A percentile compares a stretch with the other conserved stretches of the same genome.
Conservation (phyloP, 2,888 invertebrate genomes). For the Aphodius sticticus region DNA sequence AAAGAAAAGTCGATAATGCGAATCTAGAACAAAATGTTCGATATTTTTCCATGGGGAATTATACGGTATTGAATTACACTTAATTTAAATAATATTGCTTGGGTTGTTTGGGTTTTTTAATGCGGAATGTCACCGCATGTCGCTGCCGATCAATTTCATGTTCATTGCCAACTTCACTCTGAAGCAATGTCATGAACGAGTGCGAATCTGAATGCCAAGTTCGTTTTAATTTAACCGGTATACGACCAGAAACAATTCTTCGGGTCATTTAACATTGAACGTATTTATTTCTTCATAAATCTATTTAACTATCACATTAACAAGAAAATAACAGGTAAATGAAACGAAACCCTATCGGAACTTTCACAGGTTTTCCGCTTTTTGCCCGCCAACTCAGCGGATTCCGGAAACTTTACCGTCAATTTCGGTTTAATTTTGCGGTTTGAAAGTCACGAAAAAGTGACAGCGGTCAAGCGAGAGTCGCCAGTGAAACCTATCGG, state of each 20-base stretch:
- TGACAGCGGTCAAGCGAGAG: not conserved
- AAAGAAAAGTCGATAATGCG: not conserved
- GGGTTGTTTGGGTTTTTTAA: not conserved
- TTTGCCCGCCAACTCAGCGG: not conserved
- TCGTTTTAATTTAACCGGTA: not conserved
- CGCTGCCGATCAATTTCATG: not conserved
- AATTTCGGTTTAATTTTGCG: not conserved
- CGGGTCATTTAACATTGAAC: not conserved
- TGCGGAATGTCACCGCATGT: not conserved
- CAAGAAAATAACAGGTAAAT: not conserved
- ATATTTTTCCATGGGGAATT: not conserved
- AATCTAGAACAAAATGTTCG: not conserved
- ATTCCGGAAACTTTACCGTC: not conserved
- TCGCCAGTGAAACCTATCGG: not conserved
- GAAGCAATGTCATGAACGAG: not conserved
- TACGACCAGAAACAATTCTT: not conserved
- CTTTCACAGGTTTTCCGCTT: not conserved
- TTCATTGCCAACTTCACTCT: not conserved
- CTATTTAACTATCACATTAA: not conserved
- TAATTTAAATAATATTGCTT: not conserved
- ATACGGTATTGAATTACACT: not conserved
- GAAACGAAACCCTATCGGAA: not conserved
- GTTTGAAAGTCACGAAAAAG: not conserved
- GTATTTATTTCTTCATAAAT: not conserved
- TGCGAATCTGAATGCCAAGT: not conserved